Evolutionary conservation across 2,113 vertebrate genomes (phyloP).

Genomic region (Acrocephalus arundinaceus): DNA sequence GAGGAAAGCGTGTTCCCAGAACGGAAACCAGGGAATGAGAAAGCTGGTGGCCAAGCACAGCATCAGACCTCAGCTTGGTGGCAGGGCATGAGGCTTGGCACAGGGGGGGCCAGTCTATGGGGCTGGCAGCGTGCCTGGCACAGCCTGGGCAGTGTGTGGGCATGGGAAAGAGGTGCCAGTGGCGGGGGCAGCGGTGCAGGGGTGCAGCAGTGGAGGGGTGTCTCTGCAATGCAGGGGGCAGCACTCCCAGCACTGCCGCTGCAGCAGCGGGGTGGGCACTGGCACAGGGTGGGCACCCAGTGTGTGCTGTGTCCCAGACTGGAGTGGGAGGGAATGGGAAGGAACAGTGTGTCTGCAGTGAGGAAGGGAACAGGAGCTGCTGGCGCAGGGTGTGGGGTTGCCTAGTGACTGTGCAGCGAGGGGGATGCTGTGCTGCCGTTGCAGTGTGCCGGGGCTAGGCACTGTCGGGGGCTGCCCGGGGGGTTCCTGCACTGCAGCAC

Average conservation of each 20-base stretch:
- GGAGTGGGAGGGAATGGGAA: background rate
- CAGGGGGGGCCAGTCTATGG: background rate
- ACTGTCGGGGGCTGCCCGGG: background rate
- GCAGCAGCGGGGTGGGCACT: background rate
- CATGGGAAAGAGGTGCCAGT: background rate
- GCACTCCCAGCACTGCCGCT: background rate
- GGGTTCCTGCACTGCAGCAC: background rate
- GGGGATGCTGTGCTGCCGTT: background rate
- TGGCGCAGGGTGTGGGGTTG: slow-evolving; percentile 41
- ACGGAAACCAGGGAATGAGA: fast-evolving
- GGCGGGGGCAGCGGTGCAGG: background rate
- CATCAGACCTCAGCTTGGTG: background rate
- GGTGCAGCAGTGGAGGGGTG: background rate
- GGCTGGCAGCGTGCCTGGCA: background rate
- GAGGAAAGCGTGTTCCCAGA: background rate
- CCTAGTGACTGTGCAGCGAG: slow-evolving; percentile 50
- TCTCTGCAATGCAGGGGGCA: slow-evolving; percentile 48
- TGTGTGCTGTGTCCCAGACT: background rate
- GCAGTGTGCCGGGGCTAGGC: background rate
- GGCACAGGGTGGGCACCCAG: background rate
- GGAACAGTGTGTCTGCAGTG: slow-evolving; percentile 8
- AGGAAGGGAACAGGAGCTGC: background rate
- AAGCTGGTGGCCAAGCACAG: background rate
- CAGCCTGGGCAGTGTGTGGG: background rate
- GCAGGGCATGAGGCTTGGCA: background rate